These are phyloP conservation scores for Alouatta caraya DNA, from an alignment of 2,797 vertebrate species.

Conservation along the genomic window DNA sequence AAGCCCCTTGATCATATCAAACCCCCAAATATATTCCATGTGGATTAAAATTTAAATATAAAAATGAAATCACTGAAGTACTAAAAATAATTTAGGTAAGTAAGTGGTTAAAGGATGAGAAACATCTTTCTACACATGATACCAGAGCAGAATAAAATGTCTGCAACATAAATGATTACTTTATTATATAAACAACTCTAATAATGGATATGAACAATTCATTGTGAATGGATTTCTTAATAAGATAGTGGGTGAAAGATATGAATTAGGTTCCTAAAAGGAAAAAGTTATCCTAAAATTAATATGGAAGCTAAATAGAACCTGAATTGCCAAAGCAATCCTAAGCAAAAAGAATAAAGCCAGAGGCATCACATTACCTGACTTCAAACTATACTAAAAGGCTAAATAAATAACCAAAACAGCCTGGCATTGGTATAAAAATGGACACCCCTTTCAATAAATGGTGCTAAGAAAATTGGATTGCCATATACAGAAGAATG, in stretches of 20 bases:
- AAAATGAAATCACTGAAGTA: conserved; percentile 5
- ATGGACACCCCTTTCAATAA: not conserved
- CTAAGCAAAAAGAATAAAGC: not conserved
- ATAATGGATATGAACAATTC: not conserved
- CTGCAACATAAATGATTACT: not conserved
- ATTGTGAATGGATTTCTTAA: not conserved
- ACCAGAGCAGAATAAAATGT: not conserved
- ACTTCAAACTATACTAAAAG: not conserved
- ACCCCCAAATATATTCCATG: not conserved
- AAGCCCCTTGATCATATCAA: not conserved
- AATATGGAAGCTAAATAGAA: not conserved
- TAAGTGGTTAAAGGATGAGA: not conserved
- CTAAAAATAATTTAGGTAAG: not conserved
- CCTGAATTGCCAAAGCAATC: not conserved
- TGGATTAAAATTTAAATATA: not conserved
- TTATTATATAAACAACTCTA: not conserved
- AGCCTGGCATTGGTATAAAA: not conserved
- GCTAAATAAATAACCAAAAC: not conserved
- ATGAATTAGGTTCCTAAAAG: not conserved
- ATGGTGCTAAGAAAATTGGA: not conserved
- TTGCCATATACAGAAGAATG: not conserved
- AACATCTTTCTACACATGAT: not conserved
- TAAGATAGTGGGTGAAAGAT: not conserved
- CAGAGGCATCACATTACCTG: not conserved
- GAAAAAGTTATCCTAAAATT: not conserved